Evolutionary conservation across 2,888 invertebrate species (phyloP).

Genomic region (Eubasilissa splendida): DNA sequence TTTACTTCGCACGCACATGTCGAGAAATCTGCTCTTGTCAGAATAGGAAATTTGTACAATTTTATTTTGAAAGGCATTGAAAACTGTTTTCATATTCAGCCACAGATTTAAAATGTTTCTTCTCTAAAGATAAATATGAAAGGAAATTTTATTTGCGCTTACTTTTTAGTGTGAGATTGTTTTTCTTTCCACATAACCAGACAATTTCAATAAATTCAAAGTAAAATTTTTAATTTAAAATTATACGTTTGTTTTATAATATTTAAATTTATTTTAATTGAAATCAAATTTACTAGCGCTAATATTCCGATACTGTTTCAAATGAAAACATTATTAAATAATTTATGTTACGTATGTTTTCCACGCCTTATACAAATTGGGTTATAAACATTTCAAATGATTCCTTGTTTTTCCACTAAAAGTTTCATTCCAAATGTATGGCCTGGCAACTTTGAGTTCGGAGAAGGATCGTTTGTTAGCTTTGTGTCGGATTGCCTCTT

Average conservation of each 20-base stretch:
- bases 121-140: too few relatives aligned
- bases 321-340: too few relatives aligned
- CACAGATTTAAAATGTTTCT: background rate
- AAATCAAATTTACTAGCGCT: too few relatives aligned
- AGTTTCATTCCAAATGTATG: conserved; percentile 37
- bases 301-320: too few relatives aligned
- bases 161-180: too few relatives aligned
- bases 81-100: conserved; percentile 7
- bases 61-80: conserved; percentile 31
- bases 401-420: conserved; percentile 33
- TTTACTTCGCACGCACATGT: conserved; percentile 26
- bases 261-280: too few relatives aligned
- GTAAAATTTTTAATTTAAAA: too few relatives aligned
- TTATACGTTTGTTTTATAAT: too few relatives aligned
- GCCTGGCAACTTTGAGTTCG: conserved; percentile 41
- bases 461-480: conserved; percentile 48
- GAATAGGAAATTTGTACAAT: conserved; percentile 26
- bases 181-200: too few relatives aligned
- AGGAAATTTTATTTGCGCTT: too few relatives aligned
- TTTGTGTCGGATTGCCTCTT: conserved; percentile 43
- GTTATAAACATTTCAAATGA: conserved; percentile 40
- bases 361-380: conserved; percentile 29
- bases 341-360: too few relatives aligned
- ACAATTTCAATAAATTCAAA: too few relatives aligned
- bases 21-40: conserved; percentile 41